Percentiles rank a stretch among this genome's conserved stretches.
Evolutionary conservation across 1,140 invertebrate genomes (phyloP).

Genomic region (Ceratina calcarata): DNA sequence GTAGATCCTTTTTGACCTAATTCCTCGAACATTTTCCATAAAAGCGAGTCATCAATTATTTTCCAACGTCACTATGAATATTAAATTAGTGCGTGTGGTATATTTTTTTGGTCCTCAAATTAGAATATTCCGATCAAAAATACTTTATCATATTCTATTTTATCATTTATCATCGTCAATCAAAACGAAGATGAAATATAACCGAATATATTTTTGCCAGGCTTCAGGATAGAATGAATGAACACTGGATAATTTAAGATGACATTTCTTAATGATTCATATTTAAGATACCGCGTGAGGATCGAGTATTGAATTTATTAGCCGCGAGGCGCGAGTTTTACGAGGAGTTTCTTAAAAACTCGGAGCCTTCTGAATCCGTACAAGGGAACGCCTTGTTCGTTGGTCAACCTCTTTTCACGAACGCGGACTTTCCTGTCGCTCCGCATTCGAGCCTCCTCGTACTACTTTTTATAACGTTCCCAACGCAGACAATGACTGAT

Average conservation of each 20-base stretch:
- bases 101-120: no score
- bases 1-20: background rate
- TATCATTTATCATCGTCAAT: no score
- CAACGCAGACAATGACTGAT: constrained; percentile 8
- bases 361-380: background rate
- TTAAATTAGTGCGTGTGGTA: no score
- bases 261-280: background rate
- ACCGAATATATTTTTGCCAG: no score
- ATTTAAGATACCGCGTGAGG: background rate
- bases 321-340: constrained; percentile 4
- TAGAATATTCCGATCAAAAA: no score
- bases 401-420: constrained; percentile 34
- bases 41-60: background rate
- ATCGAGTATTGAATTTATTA: constrained; percentile 18
- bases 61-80: no score
- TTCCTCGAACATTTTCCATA: background rate
- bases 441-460: background rate
- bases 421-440: constrained; percentile 32
- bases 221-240: no score
- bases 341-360: constrained; percentile 24
- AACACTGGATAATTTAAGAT: background rate
- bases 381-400: constrained; percentile 31
- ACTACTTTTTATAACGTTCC: background rate
- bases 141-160: no score
- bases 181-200: no score